Conservation (phyloP, 1,140 invertebrate species). For the Leucophenga varia region DNA sequence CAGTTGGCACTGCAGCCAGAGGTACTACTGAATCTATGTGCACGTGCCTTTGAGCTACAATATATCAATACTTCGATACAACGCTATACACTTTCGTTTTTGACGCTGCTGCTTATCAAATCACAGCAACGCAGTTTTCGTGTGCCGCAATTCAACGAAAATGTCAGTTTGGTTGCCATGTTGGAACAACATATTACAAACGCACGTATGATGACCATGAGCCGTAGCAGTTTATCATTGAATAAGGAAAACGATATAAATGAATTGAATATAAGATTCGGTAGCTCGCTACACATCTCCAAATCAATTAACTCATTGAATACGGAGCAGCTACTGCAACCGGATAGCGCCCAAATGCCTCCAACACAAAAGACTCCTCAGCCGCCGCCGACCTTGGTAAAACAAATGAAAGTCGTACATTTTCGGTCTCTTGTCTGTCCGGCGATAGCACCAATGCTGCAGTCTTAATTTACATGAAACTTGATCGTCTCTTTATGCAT, state of each 20-base stretch:
- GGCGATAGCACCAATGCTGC: slow-evolving; percentile 5
- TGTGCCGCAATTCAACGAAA: too few species aligned
- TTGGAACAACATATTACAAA: slow-evolving; percentile 13
- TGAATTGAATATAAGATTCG: too few species aligned
- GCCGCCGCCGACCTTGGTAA: neutral
- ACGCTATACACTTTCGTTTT: slow-evolving; percentile 14
- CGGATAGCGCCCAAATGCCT: neutral
- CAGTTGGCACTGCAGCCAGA: slow-evolving; percentile 10
- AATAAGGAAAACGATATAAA: too few species aligned
- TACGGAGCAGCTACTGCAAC: too few species aligned
- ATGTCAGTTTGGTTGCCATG: slow-evolving; percentile 12
- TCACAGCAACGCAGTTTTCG: slow-evolving; percentile 7
- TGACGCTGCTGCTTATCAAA: slow-evolving; percentile 29
- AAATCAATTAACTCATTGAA: too few species aligned
- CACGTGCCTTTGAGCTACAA: slow-evolving; percentile 9
- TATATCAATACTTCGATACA: slow-evolving; percentile 14
- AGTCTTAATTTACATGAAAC: slow-evolving; percentile 13
- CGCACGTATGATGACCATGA: too few species aligned
- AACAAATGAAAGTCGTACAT: slow-evolving; percentile 2
- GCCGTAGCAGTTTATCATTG: too few species aligned
- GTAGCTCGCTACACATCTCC: too few species aligned
- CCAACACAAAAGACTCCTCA: neutral
- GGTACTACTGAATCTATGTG: slow-evolving; percentile 22
- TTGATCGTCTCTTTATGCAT: slow-evolving; percentile 26
- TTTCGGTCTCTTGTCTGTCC: too few species aligned